Conservation (phyloP, 92 coral and sea anemone genomes). For the Montipora capitata region DNA sequence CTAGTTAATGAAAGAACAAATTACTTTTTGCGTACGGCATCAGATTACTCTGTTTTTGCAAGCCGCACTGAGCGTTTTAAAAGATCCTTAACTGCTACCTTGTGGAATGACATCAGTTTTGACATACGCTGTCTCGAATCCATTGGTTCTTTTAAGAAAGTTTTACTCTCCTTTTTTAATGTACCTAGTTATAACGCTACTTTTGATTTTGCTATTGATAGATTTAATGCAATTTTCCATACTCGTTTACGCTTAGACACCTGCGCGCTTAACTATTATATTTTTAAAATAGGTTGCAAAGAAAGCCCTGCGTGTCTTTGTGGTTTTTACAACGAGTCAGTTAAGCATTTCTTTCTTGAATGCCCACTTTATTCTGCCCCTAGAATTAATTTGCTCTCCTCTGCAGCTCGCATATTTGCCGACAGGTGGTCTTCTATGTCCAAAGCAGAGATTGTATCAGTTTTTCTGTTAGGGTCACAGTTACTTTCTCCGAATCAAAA, state of each 20-base stretch:
- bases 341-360: too few relatives aligned
- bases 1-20: background rate
- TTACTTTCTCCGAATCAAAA: background rate
- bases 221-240: too few relatives aligned
- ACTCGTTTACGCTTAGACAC: background rate
- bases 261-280: background rate
- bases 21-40: background rate
- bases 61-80: too few relatives aligned
- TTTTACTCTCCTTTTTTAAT: background rate
- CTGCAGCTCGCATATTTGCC: slow-evolving; percentile 19
- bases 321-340: too few relatives aligned
- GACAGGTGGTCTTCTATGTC: slow-evolving; percentile 13
- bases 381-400: background rate
- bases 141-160: too few relatives aligned
- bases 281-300: too few relatives aligned
- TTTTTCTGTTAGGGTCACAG: background rate
- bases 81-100: background rate
- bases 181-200: background rate
- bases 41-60: background rate
- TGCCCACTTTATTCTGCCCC: too few relatives aligned
- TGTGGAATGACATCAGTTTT: background rate
- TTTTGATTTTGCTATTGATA: too few relatives aligned
- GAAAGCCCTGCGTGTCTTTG: too few relatives aligned
- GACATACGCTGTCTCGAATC: too few relatives aligned
- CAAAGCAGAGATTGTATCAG: background rate